A percentile compares a stretch with the other conserved stretches of the same genome.
Evolutionary conservation across 2,113 vertebrate genomes (phyloP).

Genomic region (Poeciliopsis occidentalis): DNA sequence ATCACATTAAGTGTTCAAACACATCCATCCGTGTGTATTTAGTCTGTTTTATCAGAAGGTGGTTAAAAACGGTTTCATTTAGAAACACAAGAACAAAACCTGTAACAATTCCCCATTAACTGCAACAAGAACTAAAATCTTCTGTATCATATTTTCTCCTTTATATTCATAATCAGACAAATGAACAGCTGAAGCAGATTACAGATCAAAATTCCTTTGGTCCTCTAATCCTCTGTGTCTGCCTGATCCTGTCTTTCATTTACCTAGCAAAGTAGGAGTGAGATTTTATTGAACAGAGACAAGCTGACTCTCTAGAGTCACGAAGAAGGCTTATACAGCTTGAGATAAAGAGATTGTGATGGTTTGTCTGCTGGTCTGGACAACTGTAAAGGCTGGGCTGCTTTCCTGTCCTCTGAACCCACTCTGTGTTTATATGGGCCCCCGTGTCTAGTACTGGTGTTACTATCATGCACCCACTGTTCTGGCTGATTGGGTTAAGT

Average conservation of each 20-base stretch:
- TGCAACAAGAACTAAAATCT: not conserved
- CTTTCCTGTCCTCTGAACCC: slow-evolving; percentile 46
- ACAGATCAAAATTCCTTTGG: slow-evolving; percentile 38
- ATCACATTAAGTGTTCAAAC: not conserved
- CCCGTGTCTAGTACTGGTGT: slow-evolving; percentile 24
- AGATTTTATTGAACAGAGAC: slow-evolving; percentile 53
- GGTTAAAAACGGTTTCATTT: not conserved
- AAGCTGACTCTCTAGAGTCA: slow-evolving; percentile 37
- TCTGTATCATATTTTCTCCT: not conserved
- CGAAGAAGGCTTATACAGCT: slow-evolving; percentile 48
- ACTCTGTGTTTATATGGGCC: slow-evolving; percentile 28
- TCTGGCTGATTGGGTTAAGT: slow-evolving; percentile 52
- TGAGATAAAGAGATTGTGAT: slow-evolving; percentile 62
- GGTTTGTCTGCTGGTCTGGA: slow-evolving; percentile 58
- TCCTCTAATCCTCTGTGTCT: slow-evolving; percentile 27
- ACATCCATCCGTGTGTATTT: not conserved
- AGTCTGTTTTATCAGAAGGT: not conserved
- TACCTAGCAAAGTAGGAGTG: slow-evolving; percentile 33
- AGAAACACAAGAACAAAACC: slow-evolving; percentile 11
- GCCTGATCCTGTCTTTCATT: slow-evolving; percentile 16
- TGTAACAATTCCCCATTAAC: slow-evolving; percentile 11
- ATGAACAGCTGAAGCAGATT: slow-evolving; percentile 14
- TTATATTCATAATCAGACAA: slow-evolving; percentile 15
- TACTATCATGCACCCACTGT: slow-evolving; percentile 34
- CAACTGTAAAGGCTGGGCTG: slow-evolving; percentile 50